phyloP scores from a whole-genome alignment of 2,797 vertebrate genomes.

The Sebastes paucispinis region DNA sequence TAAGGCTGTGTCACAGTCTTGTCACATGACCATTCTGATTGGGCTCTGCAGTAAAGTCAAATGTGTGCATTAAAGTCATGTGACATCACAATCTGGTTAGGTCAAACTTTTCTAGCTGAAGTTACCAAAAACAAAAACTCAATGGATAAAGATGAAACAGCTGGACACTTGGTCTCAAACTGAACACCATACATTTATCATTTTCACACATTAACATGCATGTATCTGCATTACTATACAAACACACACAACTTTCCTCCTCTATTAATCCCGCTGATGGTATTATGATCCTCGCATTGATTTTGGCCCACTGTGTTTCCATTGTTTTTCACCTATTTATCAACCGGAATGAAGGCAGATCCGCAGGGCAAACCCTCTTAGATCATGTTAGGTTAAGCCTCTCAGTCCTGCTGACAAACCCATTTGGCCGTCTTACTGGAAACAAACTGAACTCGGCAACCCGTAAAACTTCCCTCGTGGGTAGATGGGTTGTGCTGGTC shows the following conservation, averaged over 20 bases:
- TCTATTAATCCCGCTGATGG: slow-evolving; percentile 9
- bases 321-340: slow-evolving; percentile 53
- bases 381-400: slow-evolving; percentile 62
- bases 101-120: neutral
- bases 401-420: slow-evolving; percentile 59
- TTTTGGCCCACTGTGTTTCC: slow-evolving; percentile 8
- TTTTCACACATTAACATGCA: neutral
- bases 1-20: slow-evolving; percentile 1
- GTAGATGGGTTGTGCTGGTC: slow-evolving; percentile 59
- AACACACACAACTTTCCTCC: neutral
- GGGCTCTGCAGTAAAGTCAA: neutral
- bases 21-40: neutral
- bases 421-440: slow-evolving; percentile 56
- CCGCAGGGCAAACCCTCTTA: slow-evolving; percentile 41
- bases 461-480: slow-evolving; percentile 36
- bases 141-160: neutral
- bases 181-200: neutral
- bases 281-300: slow-evolving; percentile 21
- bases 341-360: slow-evolving; percentile 29
- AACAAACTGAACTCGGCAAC: slow-evolving; percentile 46
- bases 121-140: neutral
- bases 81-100: neutral
- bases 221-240: neutral
- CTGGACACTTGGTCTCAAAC: neutral
- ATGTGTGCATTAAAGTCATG: neutral